Evolutionary conservation across 2,888 invertebrate species (phyloP).

Genomic region (Agriotes lineatus): DNA sequence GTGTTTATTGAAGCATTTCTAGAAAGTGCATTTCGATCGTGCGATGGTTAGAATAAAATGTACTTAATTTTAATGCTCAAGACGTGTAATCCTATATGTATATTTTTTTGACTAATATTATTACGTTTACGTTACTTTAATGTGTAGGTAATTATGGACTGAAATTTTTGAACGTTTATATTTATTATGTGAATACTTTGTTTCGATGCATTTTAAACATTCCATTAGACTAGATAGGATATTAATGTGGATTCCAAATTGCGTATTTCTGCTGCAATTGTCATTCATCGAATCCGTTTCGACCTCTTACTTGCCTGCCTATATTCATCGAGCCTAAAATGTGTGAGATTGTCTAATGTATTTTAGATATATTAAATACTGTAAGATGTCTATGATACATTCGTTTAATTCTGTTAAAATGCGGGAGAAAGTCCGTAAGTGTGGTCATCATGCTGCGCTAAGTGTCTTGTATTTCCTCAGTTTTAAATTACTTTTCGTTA

Average conservation of each 20-base stretch:
- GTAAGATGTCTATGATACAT: neutral
- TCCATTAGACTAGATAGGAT: slow-evolving; percentile 42
- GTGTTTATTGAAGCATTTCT: slow-evolving; percentile 50
- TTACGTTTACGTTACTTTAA: slow-evolving; percentile 38
- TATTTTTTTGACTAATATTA: slow-evolving; percentile 38
- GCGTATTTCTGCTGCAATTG: slow-evolving; percentile 28
- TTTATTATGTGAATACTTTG: slow-evolving; percentile 34
- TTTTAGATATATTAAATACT: slow-evolving; percentile 28
- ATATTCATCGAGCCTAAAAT: slow-evolving; percentile 37
- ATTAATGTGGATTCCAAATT: slow-evolving; percentile 40
- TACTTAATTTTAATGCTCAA: slow-evolving; percentile 62
- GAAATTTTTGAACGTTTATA: slow-evolving; percentile 47
- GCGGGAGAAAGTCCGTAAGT: no score
- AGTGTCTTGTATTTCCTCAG: no score
- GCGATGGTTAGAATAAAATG: slow-evolving; percentile 48
- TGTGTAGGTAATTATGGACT: slow-evolving; percentile 49
- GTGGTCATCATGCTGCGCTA: no score
- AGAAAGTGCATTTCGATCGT: slow-evolving; percentile 42
- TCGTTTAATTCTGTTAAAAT: slow-evolving; percentile 25
- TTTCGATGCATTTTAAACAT: slow-evolving; percentile 29
- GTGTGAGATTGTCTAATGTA: slow-evolving; percentile 28
- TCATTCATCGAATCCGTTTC: slow-evolving; percentile 21
- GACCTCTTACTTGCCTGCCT: slow-evolving; percentile 42
- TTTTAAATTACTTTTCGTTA: no score
- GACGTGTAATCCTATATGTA: slow-evolving; percentile 53